phyloP scores from a whole-genome alignment of 2,888 invertebrate genomes.

The Ectemnius lituratus region DNA sequence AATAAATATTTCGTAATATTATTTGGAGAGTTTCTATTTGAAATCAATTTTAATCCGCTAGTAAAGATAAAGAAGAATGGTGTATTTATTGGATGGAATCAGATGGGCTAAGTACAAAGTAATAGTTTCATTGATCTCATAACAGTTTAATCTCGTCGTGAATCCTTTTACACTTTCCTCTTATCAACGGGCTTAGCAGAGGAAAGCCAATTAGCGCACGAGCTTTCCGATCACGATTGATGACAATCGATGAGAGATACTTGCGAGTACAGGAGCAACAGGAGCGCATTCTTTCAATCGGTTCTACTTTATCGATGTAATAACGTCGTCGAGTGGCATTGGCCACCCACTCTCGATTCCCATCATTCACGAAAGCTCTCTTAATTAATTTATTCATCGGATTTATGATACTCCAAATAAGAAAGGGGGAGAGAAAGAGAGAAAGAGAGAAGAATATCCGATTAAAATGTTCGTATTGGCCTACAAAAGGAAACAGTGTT shows the following conservation, averaged over 20 bases:
- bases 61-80: no score
- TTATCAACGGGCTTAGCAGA: no score
- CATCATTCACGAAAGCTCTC: not conserved
- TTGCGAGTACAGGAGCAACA: not conserved
- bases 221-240: not conserved
- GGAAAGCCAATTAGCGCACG: not conserved
- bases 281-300: not conserved
- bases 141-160: no score
- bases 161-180: no score
- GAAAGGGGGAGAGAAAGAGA: not conserved
- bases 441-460: not conserved
- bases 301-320: not conserved
- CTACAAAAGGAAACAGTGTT: not conserved
- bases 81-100: no score
- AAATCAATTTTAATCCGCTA: no score
- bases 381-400: slow-evolving; percentile 6
- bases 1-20: no score
- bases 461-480: not conserved
- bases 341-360: not conserved
- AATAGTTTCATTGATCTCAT: no score
- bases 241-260: not conserved
- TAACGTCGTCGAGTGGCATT: not conserved
- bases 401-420: slow-evolving; percentile 7
- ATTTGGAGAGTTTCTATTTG: no score
- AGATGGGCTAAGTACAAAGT: no score